These are phyloP conservation scores for Uria lomvia DNA, from an alignment of 2,113 vertebrate genomes.

Conservation along the genomic window DNA sequence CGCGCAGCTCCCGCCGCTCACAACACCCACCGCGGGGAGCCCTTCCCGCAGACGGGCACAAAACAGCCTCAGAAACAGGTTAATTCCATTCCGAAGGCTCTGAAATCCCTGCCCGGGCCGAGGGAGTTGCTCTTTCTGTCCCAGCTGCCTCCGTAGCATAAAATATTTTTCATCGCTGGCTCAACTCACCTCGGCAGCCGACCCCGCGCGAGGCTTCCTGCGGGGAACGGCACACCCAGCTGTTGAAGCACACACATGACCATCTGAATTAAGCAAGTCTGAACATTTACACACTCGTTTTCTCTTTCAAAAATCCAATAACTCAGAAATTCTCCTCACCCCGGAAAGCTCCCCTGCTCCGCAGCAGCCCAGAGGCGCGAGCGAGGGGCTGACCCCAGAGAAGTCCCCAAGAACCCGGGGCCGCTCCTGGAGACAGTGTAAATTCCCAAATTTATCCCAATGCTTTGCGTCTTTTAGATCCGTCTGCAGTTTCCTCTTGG, in stretches of 20 bases:
- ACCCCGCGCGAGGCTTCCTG: fast-evolving
- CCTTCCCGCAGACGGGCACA: not conserved
- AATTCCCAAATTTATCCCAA: fast-evolving
- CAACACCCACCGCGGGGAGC: fast-evolving
- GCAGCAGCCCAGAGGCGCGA: no score
- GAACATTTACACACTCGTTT: fast-evolving
- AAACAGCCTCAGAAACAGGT: no score
- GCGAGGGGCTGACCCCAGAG: no score
- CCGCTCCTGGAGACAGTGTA: fast-evolving
- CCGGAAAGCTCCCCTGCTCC: not conserved
- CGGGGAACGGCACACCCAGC: fast-evolving
- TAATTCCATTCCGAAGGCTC: fast-evolving
- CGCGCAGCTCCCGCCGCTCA: not conserved
- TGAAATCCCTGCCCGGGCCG: not conserved
- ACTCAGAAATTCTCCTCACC: not conserved
- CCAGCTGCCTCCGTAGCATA: not conserved
- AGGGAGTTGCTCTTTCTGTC: fast-evolving
- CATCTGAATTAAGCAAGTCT: not conserved
- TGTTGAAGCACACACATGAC: fast-evolving
- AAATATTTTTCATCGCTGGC: fast-evolving
- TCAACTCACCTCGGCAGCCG: not conserved
- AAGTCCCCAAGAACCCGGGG: not conserved
- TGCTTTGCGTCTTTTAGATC: not conserved
- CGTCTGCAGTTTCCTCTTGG: not conserved
- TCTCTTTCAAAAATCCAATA: not conserved